Evolutionary conservation across 2,888 invertebrate species (phyloP), one percentile per base, ranked within the genome.

Genomic region (Philereme vetulata): DNA sequence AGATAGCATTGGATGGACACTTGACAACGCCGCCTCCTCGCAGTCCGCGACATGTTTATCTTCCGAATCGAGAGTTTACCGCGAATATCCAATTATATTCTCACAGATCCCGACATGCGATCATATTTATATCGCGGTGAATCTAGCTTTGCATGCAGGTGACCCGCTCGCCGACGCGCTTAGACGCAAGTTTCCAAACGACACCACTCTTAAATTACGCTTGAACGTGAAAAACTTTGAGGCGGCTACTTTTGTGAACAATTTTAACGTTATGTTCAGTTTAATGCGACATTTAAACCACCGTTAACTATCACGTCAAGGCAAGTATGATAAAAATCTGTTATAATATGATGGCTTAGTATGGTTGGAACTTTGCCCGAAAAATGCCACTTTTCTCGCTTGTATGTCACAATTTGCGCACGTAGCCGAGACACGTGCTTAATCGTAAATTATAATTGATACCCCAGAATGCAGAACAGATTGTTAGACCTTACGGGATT

Each of bases 1-100:
- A 78, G 89, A 91, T 90, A 88, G 83, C 82, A 78, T 74, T 80
- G 77, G 86, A 86, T 79, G 83, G 83, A 85, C 85, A 84, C 80
- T 80, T 84, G 86, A 86, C 85, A 83, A 82, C 78, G 70, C 80
- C 80, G 80, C 80, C 79, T 76, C 74, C 75, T 68, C 76, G 68
- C 69, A 75, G 75, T 78, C 79, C 77, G 79, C 77, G 72, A 76
- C 77, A 72, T 69, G 71, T 78, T 79, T 81, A 77, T 82, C 81
- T 77, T 81, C 77, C 76, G 73, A 76, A 87, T 84, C 84, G 73
- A 74, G 66, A 74, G 75, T 77, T 81, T 79, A 80, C 82, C 70
- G 80, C 81, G 85, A 86, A 86, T 83, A 81, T 82, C 82, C 81
- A 86, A 88, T 86, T 87, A 85, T 84, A 76, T 76, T 78, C 77